Percentiles rank a stretch among this genome's conserved stretches.
Conservation (phyloP, 1,140 invertebrate species). For the Brachionus sp. region DNA sequence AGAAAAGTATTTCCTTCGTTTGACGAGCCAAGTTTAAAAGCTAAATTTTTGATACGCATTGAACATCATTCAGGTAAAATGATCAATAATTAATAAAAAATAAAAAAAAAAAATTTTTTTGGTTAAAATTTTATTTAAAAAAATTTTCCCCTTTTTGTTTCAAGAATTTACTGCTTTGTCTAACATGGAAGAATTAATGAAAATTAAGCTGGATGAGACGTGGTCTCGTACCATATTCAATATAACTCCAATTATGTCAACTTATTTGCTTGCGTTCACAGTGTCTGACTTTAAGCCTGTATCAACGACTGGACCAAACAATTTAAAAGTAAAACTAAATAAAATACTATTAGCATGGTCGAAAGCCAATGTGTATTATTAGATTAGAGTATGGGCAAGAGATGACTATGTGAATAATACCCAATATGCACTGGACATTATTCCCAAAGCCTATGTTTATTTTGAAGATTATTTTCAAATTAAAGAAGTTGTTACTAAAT, state of each 20-base stretch:
- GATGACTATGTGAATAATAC: conserved; percentile 55
- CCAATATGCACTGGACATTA: conserved; percentile 50
- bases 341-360: not conserved
- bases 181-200: conserved; percentile 32
- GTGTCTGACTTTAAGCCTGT: conserved; percentile 54
- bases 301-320: conserved; percentile 48
- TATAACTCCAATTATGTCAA: conserved; percentile 60
- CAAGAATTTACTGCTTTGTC: conserved; percentile 31
- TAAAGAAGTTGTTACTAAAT: conserved; percentile 43
- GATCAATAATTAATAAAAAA: too few species aligned
- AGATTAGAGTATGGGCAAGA: conserved; percentile 55
- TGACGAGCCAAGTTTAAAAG: conserved; percentile 52
- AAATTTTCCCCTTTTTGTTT: not conserved
- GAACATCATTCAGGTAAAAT: conserved; percentile 36
- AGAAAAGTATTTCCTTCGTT: conserved; percentile 51
- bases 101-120: too few species aligned
- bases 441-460: conserved; percentile 21
- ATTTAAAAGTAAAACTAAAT: conserved; percentile 48
- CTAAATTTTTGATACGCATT: conserved; percentile 49
- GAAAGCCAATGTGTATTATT: not conserved
- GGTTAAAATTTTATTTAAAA: too few species aligned
- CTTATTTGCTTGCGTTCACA: conserved; percentile 61
- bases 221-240: conserved; percentile 53
- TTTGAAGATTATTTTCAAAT: conserved; percentile 40
- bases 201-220: conserved; percentile 45